Evolutionary conservation across 2,113 vertebrate genomes (phyloP).

Genomic region (Kobus ellipsiprymnus): DNA sequence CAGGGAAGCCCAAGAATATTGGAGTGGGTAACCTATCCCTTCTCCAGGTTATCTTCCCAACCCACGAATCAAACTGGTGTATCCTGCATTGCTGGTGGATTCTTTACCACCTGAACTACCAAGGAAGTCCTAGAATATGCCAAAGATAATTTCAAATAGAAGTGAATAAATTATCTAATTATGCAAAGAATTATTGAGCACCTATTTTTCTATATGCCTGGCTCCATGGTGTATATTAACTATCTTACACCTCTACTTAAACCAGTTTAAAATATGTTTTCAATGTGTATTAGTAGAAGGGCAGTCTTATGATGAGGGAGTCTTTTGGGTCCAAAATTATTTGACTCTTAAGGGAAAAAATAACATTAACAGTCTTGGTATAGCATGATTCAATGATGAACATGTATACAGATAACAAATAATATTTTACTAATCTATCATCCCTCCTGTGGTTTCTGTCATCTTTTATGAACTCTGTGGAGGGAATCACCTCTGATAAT

Average conservation of each 20-base stretch:
- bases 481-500: neutral
- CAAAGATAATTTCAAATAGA: neutral
- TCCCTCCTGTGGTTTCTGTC: neutral
- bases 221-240: neutral
- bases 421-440: constrained; percentile 3
- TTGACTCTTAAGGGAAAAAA: neutral
- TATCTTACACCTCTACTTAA: neutral
- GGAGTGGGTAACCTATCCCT: neutral
- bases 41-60: neutral
- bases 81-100: neutral
- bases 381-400: neutral
- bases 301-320: neutral
- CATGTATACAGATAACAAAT: neutral
- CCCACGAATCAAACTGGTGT: neutral
- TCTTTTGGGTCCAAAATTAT: neutral
- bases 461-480: constrained; percentile 15
- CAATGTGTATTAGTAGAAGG: neutral
- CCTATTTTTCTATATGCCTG: neutral
- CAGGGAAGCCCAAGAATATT: neutral
- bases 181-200: neutral
- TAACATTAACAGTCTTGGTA: neutral
- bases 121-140: neutral
- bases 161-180: neutral
- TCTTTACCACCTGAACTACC: neutral
- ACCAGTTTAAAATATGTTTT: neutral